Percentiles rank a stretch among this genome's conserved stretches.
phyloP scores from a whole-genome alignment of 2,888 invertebrate genomes.

The Nasonovia ribisnigri region DNA sequence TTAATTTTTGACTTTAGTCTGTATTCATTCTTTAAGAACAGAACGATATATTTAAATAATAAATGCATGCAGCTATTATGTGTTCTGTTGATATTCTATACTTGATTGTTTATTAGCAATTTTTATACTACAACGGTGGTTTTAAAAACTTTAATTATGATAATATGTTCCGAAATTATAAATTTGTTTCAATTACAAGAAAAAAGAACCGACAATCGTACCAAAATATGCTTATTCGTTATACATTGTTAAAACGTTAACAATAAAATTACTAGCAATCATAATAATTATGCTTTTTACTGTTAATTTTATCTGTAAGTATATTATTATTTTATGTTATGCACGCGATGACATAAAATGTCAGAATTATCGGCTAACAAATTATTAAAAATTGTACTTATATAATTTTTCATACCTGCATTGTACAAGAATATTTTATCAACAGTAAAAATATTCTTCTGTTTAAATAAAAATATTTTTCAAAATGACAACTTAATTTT shows the following conservation, averaged over 20 bases:
- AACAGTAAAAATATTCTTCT: neutral
- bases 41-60: neutral
- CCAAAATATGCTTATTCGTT: neutral
- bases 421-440: neutral
- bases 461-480: neutral
- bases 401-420: neutral
- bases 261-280: neutral
- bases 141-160: neutral
- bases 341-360: neutral
- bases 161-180: neutral
- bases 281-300: slow-evolving; percentile 13
- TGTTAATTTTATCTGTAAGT: neutral
- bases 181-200: neutral
- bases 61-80: neutral
- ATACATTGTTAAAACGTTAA: neutral
- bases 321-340: neutral
- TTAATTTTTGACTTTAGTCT: neutral
- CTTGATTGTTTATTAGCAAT: neutral
- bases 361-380: neutral
- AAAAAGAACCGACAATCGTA: neutral
- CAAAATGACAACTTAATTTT: neutral
- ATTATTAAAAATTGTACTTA: neutral
- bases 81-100: neutral
- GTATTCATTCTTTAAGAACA: neutral
- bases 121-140: neutral